Conservation (phyloP, 2,797 vertebrate species). For the Poeciliopsis paucimaculata region DNA sequence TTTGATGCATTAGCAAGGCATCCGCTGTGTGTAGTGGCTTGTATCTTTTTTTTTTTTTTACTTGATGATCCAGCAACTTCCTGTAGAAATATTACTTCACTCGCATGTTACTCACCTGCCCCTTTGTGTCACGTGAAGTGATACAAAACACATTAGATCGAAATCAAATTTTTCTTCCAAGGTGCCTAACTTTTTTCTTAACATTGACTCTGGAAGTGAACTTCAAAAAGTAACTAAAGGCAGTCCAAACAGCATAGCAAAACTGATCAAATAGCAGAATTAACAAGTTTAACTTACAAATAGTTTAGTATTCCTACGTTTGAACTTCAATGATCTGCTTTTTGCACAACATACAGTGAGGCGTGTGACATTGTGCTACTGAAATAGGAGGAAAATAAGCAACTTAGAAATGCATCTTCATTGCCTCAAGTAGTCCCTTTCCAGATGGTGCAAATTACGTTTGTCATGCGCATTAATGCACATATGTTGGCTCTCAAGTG, state of each 20-base stretch:
- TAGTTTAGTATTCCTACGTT: not conserved
- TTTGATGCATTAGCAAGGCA: not conserved
- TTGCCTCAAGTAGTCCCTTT: not conserved
- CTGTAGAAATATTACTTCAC: not conserved
- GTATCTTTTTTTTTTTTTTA: not conserved
- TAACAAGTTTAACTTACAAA: not conserved
- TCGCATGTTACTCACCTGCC: not conserved
- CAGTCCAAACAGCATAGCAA: not conserved
- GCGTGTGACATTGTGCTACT: not conserved
- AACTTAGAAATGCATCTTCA: slow-evolving; percentile 5
- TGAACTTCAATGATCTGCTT: not conserved
- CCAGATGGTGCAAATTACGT: slow-evolving; percentile 8
- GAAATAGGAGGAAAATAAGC: not conserved
- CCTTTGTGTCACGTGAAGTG: not conserved
- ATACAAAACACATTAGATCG: not conserved
- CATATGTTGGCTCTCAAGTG: slow-evolving; percentile 5
- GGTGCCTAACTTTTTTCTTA: not conserved
- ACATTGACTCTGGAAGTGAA: not conserved
- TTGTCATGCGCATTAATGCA: slow-evolving; percentile 3
- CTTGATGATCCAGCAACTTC: not conserved
- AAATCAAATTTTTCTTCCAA: not conserved
- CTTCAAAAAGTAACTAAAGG: not conserved
- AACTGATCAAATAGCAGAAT: not conserved
- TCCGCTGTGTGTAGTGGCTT: not conserved
- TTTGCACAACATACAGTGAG: not conserved